Evolutionary conservation across 2,113 vertebrate species (phyloP), one percentile per base, ranked within the genome.

Genomic region (Bos indicus): DNA sequence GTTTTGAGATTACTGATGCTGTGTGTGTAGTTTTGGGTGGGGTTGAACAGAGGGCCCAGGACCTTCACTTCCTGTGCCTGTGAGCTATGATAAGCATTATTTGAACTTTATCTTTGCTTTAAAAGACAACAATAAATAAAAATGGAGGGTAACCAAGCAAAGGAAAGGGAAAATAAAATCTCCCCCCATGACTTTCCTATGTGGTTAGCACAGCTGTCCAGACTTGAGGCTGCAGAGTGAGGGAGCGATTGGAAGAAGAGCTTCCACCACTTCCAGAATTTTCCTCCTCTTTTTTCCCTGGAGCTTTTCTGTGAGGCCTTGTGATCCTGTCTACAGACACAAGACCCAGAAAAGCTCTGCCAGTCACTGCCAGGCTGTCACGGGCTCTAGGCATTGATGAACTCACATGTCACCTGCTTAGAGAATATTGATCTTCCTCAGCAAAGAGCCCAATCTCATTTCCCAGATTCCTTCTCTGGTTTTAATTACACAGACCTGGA

Each of bases 271-370:
- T 64, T 12, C 56, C 40, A 40, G 26, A 13, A 33, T n/a, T 59
- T 93, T 71, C 43, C 36, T 97, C 17, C 6, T 95, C 0, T 74
- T 98, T 97, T 74, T 96, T 77, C 96, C 54, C 3, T 54, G 56
- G 33, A 43, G 92, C 10, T 91, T 95, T 89, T 81, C 95, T 96
- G 83, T 0, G 36, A 74, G 77, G 60, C n/a, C 81, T n/a, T 40
- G 74, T 81, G 64, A 85, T 14, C 19, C 26, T 2, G 0, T 28
- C 56, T 52, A 33, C 33, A 83, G 94, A 88, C 46, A 26, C 5
- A 7, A 80, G 33, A 28, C 81, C 85, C 0, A 25, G 82, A 0
- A 2, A 83, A 23, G 62, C 0, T 0, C n/a, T 83, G 1, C 0
- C 48, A 2, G 0, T 62, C 15, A 2, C 36, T 36, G 48, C 28